Percentiles rank a stretch among this genome's conserved stretches.
phyloP scores from a whole-genome alignment of 2,888 invertebrate genomes.

The Cheilosia urbana region DNA sequence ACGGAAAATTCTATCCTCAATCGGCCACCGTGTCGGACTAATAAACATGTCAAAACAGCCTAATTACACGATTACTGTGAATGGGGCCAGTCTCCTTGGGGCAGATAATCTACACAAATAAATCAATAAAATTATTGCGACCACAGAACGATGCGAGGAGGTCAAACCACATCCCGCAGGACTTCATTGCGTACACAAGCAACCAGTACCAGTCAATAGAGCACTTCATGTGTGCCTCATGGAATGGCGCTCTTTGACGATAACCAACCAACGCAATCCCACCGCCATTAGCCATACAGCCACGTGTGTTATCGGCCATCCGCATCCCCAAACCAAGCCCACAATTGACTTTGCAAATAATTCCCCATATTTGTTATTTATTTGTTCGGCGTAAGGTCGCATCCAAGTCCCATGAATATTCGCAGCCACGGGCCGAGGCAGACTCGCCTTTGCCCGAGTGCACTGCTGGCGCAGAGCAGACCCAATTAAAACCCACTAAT shows the following conservation, averaged over 20 bases:
- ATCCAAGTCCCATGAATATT: conserved; percentile 40
- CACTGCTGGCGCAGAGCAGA: conserved; percentile 15
- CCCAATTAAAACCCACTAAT: conserved; percentile 69
- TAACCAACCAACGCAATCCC: conserved; percentile 5
- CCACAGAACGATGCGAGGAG: conserved; percentile 58
- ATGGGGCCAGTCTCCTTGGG: conserved; percentile 23
- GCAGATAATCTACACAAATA: conserved; percentile 61
- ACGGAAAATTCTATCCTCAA: conserved; percentile 5
- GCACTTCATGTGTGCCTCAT: conserved; percentile 33
- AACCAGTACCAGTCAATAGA: conserved; percentile 19
- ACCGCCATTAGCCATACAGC: conserved; percentile 39
- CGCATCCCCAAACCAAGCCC: conserved; percentile 31
- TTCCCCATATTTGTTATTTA: conserved; percentile 61
- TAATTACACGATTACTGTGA: conserved; percentile 56
- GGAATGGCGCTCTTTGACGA: conserved; percentile 28
- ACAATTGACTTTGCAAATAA: conserved; percentile 60
- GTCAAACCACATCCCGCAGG: conserved; percentile 72
- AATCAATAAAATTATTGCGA: conserved; percentile 70
- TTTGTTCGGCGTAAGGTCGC: conserved; percentile 38
- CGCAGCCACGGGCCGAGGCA: background rate
- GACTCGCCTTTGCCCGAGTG: background rate
- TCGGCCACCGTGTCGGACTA: conserved; percentile 33
- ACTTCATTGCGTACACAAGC: conserved; percentile 48
- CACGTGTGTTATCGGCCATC: conserved; percentile 13
- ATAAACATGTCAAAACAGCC: conserved; percentile 70